Conservation (phyloP, 1,140 invertebrate species). For the Scaptomyza pallida region DNA sequence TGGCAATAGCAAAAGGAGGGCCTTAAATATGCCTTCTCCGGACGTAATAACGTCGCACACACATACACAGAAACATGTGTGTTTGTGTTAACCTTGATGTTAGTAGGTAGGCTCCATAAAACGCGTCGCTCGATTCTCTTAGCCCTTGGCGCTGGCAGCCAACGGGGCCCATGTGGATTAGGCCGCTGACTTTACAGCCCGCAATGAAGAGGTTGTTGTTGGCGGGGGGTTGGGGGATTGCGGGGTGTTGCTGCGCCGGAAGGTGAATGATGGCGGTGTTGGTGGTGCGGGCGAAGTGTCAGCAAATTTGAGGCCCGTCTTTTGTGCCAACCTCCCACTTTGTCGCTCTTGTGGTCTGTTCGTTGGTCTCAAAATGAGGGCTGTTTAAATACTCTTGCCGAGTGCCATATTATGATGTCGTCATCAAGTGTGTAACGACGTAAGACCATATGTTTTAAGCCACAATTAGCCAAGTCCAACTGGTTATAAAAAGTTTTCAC, state of each 20-base stretch:
- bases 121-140: constrained; percentile 43
- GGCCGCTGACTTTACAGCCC: constrained; percentile 42
- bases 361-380: constrained; percentile 50
- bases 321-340: background rate
- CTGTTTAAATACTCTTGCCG: constrained; percentile 33
- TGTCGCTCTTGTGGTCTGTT: background rate
- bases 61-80: constrained; percentile 22
- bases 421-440: too few species aligned
- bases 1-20: constrained; percentile 17
- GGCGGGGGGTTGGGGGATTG: constrained; percentile 1
- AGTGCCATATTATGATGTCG: too few species aligned
- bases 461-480: too few species aligned
- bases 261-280: constrained; percentile 7
- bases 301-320: constrained; percentile 22
- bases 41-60: constrained; percentile 60
- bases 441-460: too few species aligned
- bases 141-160: constrained; percentile 27
- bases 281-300: background rate
- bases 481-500: too few species aligned
- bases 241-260: constrained; percentile 5
- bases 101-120: constrained; percentile 59
- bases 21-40: constrained; percentile 49
- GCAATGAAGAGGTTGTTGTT: constrained; percentile 8
- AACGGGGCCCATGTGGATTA: constrained; percentile 31
- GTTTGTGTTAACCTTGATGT: constrained; percentile 60